Base-by-base conservation (phyloP, 2,888 invertebrate species). In the Caenorhabditis japonica region DNA sequence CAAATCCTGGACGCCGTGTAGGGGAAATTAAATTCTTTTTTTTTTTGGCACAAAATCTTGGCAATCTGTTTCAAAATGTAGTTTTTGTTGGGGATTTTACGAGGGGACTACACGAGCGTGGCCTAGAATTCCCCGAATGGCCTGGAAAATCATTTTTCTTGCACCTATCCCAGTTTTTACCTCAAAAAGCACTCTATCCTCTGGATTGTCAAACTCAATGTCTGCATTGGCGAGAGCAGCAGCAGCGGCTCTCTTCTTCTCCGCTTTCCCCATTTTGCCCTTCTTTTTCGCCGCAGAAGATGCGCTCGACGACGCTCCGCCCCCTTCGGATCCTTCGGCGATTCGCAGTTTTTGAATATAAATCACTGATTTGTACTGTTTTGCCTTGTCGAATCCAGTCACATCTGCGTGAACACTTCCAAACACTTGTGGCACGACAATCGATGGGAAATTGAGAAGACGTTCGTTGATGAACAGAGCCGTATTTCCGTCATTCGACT, bases 401-500 rank as follows among this genome's bases (percentile, higher is more conserved):
- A 79, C 30, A 25, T 81, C 81, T 4, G 30, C 64, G n/a, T 73
- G 74, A 23, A 81, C 44, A 38, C 66, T 60, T 19, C 34, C 38
- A 56, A 84, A 83, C 17, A 79, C 73, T 10, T 80, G 83, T 4
- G 83, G 77, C 15, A 83, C 81, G 46, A 84, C 76, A 4, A 68
- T 52, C 0, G 70, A 52, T 3, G 85, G 83, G 59, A 85, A 85
- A 66, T 85, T 74, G 17, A 85, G 75, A 79, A 85, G 79, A 36
- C 85, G 69, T 49, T 85, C 85, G 72, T 84, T 85, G 49, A 85
- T 72, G 36, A 85, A 69, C 3, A 84, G 15, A 0, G 47, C 72
- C 10, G 64, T 59, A 4, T 56, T 30, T 19, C 51, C 61, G 34
- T 64, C 51, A 8, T 27, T 51, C n/a, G 41, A 55, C 7, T 38